These are phyloP conservation scores for Ibidorhyncha struthersii DNA, from an alignment of 2,113 vertebrate species.

Conservation along the genomic window DNA sequence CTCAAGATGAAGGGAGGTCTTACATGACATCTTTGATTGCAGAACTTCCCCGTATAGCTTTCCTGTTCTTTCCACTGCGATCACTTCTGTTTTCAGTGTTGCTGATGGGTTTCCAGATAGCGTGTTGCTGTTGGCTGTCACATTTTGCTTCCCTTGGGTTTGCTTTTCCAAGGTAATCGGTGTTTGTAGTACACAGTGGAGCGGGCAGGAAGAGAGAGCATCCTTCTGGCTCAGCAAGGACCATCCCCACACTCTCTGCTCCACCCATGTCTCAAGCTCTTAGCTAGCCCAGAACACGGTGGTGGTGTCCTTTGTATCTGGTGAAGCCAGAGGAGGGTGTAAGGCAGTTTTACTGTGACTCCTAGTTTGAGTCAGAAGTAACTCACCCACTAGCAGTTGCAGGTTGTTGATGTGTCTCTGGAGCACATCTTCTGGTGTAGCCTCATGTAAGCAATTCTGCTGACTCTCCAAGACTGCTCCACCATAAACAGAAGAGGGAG, in stretches of 20 bases:
- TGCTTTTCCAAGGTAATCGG: neutral
- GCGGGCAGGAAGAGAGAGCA: neutral
- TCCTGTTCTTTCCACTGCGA: neutral
- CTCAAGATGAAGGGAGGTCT: neutral
- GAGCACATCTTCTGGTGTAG: neutral
- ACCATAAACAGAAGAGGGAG: neutral
- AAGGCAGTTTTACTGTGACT: neutral
- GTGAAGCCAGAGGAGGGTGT: neutral
- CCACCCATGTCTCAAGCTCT: neutral
- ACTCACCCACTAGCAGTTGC: neutral
- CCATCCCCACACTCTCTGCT: neutral
- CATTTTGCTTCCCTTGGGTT: neutral
- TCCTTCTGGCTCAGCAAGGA: neutral
- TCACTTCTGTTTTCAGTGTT: neutral
- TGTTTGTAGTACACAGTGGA: neutral
- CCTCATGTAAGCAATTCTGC: neutral
- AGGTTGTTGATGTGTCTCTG: neutral
- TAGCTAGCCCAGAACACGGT: neutral
- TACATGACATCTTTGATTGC: neutral
- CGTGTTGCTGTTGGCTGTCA: rapidly evolving
- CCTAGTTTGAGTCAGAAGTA: neutral
- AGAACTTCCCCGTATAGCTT: neutral
- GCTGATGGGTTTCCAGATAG: neutral
- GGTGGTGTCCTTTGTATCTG: neutral
- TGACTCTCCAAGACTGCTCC: neutral